Conservation (phyloP, 2,113 vertebrate genomes). For the Lontra canadensis region DNA sequence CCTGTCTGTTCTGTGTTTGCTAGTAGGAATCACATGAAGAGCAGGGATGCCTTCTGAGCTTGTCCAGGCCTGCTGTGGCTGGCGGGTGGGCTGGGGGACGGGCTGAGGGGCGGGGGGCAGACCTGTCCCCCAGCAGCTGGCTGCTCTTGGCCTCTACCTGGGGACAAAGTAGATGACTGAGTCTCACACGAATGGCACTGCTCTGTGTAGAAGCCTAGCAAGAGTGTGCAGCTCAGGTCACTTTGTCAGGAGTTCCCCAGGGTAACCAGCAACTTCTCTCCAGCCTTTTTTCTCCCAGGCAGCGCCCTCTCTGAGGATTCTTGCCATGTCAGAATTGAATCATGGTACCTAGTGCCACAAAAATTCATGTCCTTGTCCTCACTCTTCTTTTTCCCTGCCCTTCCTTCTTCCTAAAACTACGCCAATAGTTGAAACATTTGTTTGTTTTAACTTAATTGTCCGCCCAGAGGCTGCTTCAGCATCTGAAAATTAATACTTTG, state of each 20-base stretch:
- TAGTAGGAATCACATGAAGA: background rate
- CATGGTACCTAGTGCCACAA: background rate
- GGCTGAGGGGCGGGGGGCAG: background rate
- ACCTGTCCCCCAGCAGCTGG: background rate
- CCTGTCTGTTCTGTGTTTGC: background rate
- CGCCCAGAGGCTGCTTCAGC: background rate
- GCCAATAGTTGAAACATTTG: background rate
- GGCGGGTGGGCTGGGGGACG: too few species aligned
- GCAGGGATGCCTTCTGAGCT: background rate
- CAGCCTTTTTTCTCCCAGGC: background rate
- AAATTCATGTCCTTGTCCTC: background rate
- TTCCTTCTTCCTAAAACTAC: background rate
- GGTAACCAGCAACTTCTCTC: background rate
- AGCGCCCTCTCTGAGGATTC: background rate
- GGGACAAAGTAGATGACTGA: background rate
- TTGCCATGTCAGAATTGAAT: background rate
- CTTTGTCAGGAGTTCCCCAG: background rate
- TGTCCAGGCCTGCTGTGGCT: background rate
- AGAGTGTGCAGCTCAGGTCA: background rate
- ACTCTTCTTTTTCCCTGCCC: background rate
- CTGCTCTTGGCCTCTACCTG: background rate
- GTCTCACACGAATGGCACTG: background rate
- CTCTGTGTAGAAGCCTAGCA: background rate
- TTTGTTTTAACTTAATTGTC: background rate
- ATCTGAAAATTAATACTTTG: conserved; percentile 34